These are phyloP conservation scores for Cuculus canorus DNA, from an alignment of 2,797 vertebrate species.

Conservation along the genomic window DNA sequence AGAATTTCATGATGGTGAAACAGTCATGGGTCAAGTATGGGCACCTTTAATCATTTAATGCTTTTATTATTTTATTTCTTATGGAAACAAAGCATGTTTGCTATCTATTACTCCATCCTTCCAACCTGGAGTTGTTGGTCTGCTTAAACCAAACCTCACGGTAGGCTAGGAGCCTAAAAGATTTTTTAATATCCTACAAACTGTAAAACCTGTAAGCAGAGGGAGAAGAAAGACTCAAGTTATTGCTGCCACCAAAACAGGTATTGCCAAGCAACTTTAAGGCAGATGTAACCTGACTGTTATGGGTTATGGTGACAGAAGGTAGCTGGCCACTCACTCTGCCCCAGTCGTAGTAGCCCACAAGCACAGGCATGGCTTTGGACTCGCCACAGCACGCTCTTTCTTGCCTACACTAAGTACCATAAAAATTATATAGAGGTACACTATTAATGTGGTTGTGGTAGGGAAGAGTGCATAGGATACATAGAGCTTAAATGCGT, in stretches of 20 bases:
- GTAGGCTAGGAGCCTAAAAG: background rate
- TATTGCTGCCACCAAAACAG: background rate
- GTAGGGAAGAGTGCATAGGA: background rate
- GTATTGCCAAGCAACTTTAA: background rate
- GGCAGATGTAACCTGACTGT: background rate
- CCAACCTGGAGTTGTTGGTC: background rate
- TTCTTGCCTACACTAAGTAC: background rate
- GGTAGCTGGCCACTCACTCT: background rate
- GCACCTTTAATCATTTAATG: background rate
- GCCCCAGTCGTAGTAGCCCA: background rate
- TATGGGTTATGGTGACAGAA: background rate
- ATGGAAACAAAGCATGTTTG: background rate
- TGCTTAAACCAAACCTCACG: background rate
- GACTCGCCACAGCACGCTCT: background rate
- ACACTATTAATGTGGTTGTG: background rate
- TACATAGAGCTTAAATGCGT: background rate
- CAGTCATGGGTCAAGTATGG: background rate
- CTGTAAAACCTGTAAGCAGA: background rate
- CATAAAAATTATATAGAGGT: background rate
- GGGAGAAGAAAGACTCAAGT: background rate
- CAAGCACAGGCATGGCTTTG: background rate
- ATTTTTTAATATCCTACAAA: background rate
- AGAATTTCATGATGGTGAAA: background rate
- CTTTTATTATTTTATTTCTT: background rate
- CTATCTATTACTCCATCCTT: background rate